Evolutionary conservation across 2,888 invertebrate genomes (phyloP).

Genomic region (Lysandra coridon): DNA sequence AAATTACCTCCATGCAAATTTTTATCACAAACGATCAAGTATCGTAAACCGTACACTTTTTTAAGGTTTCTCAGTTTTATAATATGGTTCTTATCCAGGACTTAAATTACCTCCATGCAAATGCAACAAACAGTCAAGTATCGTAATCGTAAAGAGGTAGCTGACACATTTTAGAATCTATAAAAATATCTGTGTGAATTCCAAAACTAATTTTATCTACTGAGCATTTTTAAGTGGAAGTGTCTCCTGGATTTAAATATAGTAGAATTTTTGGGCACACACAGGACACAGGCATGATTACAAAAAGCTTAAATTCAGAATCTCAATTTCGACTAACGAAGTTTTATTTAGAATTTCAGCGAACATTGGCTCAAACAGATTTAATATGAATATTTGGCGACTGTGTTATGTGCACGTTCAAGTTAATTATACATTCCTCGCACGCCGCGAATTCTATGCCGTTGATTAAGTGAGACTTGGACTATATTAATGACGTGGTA

Average conservation of each 20-base stretch:
- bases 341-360: conserved; percentile 5
- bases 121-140: too few relatives aligned
- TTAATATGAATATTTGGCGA: conserved; percentile 30
- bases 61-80: too few relatives aligned
- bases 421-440: conserved; percentile 38
- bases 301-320: neutral
- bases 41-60: neutral
- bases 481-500: conserved; percentile 14
- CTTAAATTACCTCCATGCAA: too few relatives aligned
- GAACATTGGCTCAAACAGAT: conserved; percentile 17
- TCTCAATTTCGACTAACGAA: neutral
- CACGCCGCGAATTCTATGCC: conserved; percentile 42
- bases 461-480: conserved; percentile 44
- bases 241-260: neutral
- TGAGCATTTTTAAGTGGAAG: neutral
- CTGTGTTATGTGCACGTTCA: conserved; percentile 15
- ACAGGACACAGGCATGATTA: neutral
- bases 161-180: too few relatives aligned
- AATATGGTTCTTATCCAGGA: too few relatives aligned
- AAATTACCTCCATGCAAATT: too few relatives aligned
- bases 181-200: neutral
- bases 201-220: neutral
- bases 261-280: neutral
- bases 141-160: too few relatives aligned
- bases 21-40: too few relatives aligned